phyloP scores from a whole-genome alignment of 35 echinoderm and acorn worm genomes.

The Heliocidaris erythrogramma region DNA sequence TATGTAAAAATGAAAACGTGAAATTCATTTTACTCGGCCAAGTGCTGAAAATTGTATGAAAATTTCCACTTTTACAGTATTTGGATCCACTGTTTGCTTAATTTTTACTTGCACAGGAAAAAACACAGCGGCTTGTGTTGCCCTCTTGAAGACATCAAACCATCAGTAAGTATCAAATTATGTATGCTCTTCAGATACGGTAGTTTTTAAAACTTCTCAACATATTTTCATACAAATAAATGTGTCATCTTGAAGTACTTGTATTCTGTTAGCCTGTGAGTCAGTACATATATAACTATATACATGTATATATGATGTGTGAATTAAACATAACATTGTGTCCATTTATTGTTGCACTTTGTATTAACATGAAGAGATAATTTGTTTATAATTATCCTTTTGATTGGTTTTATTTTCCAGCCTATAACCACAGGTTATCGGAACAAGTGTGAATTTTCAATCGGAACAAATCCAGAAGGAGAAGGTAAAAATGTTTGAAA shows the following conservation, averaged over 20 bases:
- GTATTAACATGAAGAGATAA: too few relatives aligned
- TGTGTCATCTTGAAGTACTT: too few relatives aligned
- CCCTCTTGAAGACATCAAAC: conserved; percentile 60
- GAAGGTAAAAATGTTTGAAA: conserved; percentile 53
- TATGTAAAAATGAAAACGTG: too few relatives aligned
- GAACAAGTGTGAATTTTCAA: conserved; percentile 92
- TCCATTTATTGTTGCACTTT: too few relatives aligned
- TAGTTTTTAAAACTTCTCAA: background rate
- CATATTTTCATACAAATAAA: too few relatives aligned
- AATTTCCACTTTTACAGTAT: background rate
- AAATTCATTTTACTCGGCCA: too few relatives aligned
- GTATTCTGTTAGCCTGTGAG: too few relatives aligned
- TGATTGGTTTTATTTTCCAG: conserved; percentile 41
- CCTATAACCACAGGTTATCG: conserved; percentile 75
- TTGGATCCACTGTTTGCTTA: conserved; percentile 1
- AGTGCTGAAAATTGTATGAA: background rate
- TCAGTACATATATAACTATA: too few relatives aligned
- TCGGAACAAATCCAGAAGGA: conserved; percentile 74
- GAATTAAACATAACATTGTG: too few relatives aligned
- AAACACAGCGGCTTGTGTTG: conserved; percentile 61
- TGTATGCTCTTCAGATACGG: background rate
- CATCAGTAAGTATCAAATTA: conserved; percentile 69
- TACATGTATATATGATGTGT: too few relatives aligned
- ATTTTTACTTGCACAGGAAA: conserved; percentile 50
- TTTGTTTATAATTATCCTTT: background rate